These are phyloP conservation scores for Uromys caudimaculatus DNA, from an alignment of 2,797 vertebrate species.

Conservation along the genomic window DNA sequence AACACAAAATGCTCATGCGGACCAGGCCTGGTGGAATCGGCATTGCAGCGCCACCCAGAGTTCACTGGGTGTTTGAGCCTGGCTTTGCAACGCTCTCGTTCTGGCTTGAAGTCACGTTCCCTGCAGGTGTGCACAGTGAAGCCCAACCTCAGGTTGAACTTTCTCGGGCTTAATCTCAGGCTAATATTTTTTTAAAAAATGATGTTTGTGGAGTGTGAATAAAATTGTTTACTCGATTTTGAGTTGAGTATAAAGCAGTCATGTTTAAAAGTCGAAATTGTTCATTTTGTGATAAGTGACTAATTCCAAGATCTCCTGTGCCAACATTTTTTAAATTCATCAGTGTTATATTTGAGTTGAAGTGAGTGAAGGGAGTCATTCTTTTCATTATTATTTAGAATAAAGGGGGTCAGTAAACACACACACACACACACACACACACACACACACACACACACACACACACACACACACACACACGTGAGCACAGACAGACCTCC, in stretches of 20 bases:
- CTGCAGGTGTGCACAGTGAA: conserved; percentile 47
- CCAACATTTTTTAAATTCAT: conserved; percentile 21
- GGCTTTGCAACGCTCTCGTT: conserved; percentile 8
- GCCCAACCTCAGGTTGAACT: conserved; percentile 71
- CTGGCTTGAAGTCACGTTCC: conserved; percentile 58
- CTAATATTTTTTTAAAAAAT: conserved; percentile 58
- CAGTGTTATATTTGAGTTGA: not conserved
- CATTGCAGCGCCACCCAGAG: rapidly evolving
- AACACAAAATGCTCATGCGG: not conserved
- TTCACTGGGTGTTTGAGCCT: not conserved
- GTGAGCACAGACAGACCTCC: not conserved
- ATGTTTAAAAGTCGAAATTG: conserved; percentile 61
- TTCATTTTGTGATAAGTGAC: conserved; percentile 68
- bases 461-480: not conserved
- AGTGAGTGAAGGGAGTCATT: not conserved
- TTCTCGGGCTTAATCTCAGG: conserved; percentile 75
- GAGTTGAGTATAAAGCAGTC: conserved; percentile 53
- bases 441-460: too few relatives aligned
- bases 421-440: too few relatives aligned
- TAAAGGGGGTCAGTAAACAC: not conserved
- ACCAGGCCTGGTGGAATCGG: not conserved
- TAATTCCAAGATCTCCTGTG: conserved; percentile 21
- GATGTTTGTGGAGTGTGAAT: conserved; percentile 73
- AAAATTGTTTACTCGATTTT: conserved; percentile 69
- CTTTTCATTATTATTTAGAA: not conserved